These are phyloP conservation scores for Neogale vison DNA, from an alignment of 2,113 vertebrate genomes.

Conservation along the genomic window DNA sequence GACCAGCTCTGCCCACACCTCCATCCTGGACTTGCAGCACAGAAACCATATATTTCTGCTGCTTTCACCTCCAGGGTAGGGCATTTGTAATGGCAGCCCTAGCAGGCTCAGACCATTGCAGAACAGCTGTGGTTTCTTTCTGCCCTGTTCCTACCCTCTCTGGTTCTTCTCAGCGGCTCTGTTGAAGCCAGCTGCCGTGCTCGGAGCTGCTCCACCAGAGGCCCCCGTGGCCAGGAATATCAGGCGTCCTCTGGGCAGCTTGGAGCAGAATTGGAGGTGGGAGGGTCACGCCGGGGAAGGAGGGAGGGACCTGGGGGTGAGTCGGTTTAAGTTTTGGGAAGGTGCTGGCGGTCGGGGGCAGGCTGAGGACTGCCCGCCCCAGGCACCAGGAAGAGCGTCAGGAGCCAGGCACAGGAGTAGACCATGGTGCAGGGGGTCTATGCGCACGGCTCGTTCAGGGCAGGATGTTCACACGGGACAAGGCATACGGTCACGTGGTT, in stretches of 20 bases:
- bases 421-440: background rate
- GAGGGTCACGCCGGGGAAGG: no score
- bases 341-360: background rate
- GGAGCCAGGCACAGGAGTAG: background rate
- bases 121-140: background rate
- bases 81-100: background rate
- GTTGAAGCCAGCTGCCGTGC: background rate
- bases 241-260: background rate
- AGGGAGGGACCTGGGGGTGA: background rate
- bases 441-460: background rate
- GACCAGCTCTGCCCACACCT: background rate
- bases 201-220: background rate
- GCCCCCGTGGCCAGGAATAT: background rate
- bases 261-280: background rate
- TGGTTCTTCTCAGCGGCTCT: background rate
- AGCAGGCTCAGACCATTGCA: background rate
- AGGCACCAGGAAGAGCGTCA: background rate
- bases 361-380: no score
- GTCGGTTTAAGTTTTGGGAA: background rate
- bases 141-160: background rate
- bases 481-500: background rate
- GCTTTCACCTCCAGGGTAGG: background rate
- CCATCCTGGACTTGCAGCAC: background rate
- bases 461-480: background rate
- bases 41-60: background rate